These are phyloP conservation scores for Poecilia gillii DNA, from an alignment of 2,797 vertebrate species.

Conservation along the genomic window DNA sequence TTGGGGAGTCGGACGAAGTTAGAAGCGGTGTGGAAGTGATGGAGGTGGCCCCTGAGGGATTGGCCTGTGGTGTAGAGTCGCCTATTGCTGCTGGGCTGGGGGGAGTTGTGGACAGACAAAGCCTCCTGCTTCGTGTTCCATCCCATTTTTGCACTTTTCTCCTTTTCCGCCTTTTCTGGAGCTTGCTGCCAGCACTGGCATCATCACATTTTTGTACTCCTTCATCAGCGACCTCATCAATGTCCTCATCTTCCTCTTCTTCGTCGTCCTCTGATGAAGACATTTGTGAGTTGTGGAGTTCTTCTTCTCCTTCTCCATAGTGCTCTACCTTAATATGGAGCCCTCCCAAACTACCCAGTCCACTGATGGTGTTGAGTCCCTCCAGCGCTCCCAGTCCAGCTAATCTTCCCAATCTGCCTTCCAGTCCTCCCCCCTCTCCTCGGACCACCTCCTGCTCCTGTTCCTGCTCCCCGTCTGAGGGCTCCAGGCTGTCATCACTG, in stretches of 20 bases:
- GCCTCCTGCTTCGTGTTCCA: slow-evolving; percentile 68
- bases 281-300: slow-evolving; percentile 87
- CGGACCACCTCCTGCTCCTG: slow-evolving; percentile 84
- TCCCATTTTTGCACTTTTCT: slow-evolving; percentile 96
- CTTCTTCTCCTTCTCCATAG: slow-evolving; percentile 91
- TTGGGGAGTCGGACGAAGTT: slow-evolving; percentile 87
- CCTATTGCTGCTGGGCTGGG: slow-evolving; percentile 86
- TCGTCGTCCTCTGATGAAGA: slow-evolving; percentile 82
- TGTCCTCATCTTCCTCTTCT: slow-evolving; percentile 59
- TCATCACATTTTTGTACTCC: slow-evolving; percentile 87
- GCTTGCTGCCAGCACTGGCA: slow-evolving; percentile 83
- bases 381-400: slow-evolving; percentile 80
- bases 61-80: slow-evolving; percentile 84
- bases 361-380: slow-evolving; percentile 79
- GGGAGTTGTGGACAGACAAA: slow-evolving; percentile 86
- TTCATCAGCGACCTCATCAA: slow-evolving; percentile 67
- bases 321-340: slow-evolving; percentile 98
- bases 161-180: slow-evolving; percentile 92
- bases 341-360: slow-evolving; percentile 86
- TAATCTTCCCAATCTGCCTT: slow-evolving; percentile 75
- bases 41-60: slow-evolving; percentile 80
- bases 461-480: slow-evolving; percentile 92
- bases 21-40: slow-evolving; percentile 67
- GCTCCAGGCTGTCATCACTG: slow-evolving; percentile 95
- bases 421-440: slow-evolving; percentile 74